Percentiles rank a stretch among this genome's conserved stretches.
Evolutionary conservation across 1,140 invertebrate species (phyloP).

Genomic region (Solenopsis fugax): DNA sequence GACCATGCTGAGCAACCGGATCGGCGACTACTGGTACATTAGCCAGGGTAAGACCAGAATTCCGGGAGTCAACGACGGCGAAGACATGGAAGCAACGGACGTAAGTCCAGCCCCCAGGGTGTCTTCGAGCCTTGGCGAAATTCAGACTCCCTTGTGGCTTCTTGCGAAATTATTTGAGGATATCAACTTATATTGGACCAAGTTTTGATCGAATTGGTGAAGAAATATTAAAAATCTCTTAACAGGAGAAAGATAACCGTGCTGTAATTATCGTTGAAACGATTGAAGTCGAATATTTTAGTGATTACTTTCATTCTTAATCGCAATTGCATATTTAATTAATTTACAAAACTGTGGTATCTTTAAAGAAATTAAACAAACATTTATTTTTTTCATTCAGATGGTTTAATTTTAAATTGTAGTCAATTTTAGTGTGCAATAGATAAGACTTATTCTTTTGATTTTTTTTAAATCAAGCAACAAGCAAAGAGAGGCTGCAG

Average conservation of each 20-base stretch:
- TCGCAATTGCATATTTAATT: background rate
- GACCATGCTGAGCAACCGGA: conserved; percentile 94
- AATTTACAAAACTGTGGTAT: background rate
- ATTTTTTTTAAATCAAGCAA: background rate
- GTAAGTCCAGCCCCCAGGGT: conserved; percentile 90
- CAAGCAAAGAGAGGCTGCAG: conserved; percentile 65
- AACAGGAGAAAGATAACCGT: background rate
- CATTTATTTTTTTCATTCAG: background rate
- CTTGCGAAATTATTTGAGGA: background rate
- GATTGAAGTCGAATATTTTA: background rate
- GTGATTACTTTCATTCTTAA: conserved; percentile 6
- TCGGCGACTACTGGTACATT: conserved; percentile 95
- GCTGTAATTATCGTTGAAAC: background rate
- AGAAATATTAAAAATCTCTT: conserved; percentile 27
- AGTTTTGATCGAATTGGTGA: background rate
- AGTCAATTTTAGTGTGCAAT: no score
- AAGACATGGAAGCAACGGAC: conserved; percentile 96
- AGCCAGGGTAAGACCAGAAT: conserved; percentile 97
- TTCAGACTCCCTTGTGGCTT: conserved; percentile 68
- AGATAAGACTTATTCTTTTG: no score
- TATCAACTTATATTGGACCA: background rate
- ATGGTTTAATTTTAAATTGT: no score
- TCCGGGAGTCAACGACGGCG: conserved; percentile 97
- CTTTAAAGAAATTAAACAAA: conserved; percentile 17
- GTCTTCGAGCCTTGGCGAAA: conserved; percentile 64